Evolutionary conservation across 2,797 vertebrate species (phyloP).

Genomic region (Pipistrellus kuhlii): DNA sequence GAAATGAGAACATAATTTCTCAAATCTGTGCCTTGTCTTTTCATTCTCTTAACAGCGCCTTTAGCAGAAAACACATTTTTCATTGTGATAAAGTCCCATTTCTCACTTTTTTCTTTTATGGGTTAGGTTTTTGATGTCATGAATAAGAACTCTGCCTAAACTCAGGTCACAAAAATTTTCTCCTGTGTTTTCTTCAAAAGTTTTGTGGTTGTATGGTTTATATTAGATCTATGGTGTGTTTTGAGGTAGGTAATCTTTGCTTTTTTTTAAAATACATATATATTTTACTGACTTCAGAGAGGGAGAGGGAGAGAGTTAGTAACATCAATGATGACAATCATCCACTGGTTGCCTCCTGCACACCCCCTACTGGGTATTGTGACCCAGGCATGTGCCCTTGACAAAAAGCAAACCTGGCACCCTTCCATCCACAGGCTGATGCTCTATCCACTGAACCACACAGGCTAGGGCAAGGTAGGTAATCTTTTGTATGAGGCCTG

Average conservation of each 20-base stretch:
- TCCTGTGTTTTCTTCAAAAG: constrained; percentile 1
- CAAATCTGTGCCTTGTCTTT: not conserved
- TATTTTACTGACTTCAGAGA: too few relatives aligned
- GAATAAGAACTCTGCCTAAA: not conserved
- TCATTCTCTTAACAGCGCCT: not conserved
- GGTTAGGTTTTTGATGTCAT: not conserved
- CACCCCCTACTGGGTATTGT: too few relatives aligned
- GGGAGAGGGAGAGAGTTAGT: too few relatives aligned
- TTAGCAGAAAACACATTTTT: not conserved
- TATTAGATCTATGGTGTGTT: not conserved
- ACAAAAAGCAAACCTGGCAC: too few relatives aligned
- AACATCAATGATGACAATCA: too few relatives aligned
- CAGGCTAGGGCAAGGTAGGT: too few relatives aligned
- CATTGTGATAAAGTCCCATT: not conserved
- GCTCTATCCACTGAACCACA: too few relatives aligned
- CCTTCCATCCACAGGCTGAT: too few relatives aligned
- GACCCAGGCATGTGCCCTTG: too few relatives aligned
- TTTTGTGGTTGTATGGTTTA: constrained; percentile 7
- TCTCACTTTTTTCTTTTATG: not conserved
- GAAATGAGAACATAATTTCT: not conserved
- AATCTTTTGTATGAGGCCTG: not conserved
- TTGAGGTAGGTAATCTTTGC: not conserved
- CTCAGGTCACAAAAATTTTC: not conserved
- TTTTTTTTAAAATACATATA: too few relatives aligned
- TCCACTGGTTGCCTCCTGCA: too few relatives aligned